Percentiles rank a stretch among this genome's conserved stretches.
Conservation (phyloP, 1,140 invertebrate species). For the Mercenaria mercenaria region DNA sequence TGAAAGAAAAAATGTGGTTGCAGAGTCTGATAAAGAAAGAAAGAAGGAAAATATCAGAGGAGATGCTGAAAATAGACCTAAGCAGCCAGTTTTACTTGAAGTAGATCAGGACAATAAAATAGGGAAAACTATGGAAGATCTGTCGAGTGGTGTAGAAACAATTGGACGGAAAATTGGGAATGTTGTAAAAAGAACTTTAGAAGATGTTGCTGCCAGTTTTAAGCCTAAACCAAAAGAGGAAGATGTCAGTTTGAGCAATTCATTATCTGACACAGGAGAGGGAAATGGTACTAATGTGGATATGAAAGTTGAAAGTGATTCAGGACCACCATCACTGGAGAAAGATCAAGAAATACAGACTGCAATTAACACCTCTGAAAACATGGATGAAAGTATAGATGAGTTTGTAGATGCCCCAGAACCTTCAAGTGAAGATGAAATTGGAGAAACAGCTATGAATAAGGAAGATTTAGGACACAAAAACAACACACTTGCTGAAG, state of each 20-base stretch:
- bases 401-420: constrained; percentile 24
- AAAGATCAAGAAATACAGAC: neutral
- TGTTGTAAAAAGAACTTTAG: neutral
- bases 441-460: neutral
- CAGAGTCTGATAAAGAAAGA: neutral
- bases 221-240: neutral
- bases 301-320: neutral
- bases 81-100: no score
- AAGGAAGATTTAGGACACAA: neutral
- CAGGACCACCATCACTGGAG: neutral
- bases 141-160: neutral
- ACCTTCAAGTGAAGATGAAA: neutral
- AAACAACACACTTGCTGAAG: neutral
- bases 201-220: neutral
- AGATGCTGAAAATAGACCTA: neutral
- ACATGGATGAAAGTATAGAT: constrained; percentile 14
- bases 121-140: neutral
- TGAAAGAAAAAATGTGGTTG: no score
- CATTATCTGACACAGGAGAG: neutral
- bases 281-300: neutral
- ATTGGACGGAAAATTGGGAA: neutral
- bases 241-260: neutral
- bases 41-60: neutral
- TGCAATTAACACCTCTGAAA: neutral
- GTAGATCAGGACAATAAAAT: no score